A percentile compares a stretch with the other conserved stretches of the same genome.
Evolutionary conservation across 2,888 invertebrate species (phyloP).

Genomic region (Epirrhoe alternata): DNA sequence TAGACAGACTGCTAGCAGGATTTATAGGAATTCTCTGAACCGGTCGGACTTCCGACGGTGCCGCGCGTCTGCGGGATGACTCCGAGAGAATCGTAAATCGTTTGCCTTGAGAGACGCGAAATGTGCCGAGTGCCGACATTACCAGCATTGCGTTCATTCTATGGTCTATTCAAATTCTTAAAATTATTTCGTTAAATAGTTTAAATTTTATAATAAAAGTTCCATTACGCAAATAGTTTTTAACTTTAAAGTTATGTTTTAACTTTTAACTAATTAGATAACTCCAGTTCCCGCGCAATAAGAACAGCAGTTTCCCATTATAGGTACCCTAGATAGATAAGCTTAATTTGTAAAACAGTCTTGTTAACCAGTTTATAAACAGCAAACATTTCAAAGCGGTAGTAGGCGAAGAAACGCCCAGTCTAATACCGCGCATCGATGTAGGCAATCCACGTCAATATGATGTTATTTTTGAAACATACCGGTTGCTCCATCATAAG

Average conservation of each 20-base stretch:
- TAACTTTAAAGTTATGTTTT: constrained; percentile 16
- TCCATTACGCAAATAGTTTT: constrained; percentile 8
- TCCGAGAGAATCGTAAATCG: constrained; percentile 41
- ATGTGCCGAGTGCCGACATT: constrained; percentile 38
- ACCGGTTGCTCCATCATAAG: constrained; percentile 45
- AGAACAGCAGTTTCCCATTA: constrained; percentile 15
- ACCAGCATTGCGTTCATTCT: constrained; percentile 45
- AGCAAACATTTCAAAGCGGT: constrained; percentile 23
- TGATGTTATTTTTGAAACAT: constrained; percentile 37
- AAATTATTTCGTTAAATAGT: constrained; percentile 14
- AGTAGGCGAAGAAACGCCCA: constrained; percentile 26
- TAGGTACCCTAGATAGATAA: constrained; percentile 3
- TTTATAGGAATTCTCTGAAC: constrained; percentile 73
- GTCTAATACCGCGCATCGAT: constrained; percentile 22
- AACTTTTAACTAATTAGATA: constrained; percentile 8
- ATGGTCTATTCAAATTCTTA: constrained; percentile 34
- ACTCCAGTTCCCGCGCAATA: constrained; percentile 14
- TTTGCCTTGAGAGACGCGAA: constrained; percentile 35
- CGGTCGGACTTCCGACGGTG: constrained; percentile 69
- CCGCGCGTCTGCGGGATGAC: constrained; percentile 40
- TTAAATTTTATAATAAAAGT: constrained; percentile 8
- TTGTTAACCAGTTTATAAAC: constrained; percentile 33
- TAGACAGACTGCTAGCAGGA: constrained; percentile 55
- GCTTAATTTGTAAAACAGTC: constrained; percentile 29
- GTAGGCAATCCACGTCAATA: constrained; percentile 26